phyloP scores from a whole-genome alignment of 2,113 vertebrate genomes.

The Glaucidium brasilianum region DNA sequence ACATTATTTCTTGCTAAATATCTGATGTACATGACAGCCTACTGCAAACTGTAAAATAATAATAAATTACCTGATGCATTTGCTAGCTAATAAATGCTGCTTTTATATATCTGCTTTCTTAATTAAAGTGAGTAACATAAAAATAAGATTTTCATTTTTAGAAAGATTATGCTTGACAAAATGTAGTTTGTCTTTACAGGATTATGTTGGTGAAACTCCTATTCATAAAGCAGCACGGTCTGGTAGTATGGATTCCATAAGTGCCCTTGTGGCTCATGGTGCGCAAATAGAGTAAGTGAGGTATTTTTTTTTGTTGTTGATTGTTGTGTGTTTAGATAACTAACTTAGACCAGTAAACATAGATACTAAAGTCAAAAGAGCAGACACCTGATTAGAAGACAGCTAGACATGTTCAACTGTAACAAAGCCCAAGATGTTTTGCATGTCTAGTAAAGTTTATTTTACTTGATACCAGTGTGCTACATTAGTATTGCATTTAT shows the following conservation, averaged over 20 bases:
- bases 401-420: not conserved
- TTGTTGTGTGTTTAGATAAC: constrained; percentile 61
- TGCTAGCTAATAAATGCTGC: not conserved
- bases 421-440: not conserved
- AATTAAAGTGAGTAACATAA: not conserved
- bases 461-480: not conserved
- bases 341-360: constrained; percentile 45
- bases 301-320: constrained; percentile 55
- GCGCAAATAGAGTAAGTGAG: constrained; percentile 91
- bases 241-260: constrained; percentile 92
- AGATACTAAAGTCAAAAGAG: constrained; percentile 4
- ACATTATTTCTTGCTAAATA: not conserved
- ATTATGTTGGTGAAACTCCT: constrained; percentile 93
- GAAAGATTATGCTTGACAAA: constrained; percentile 52
- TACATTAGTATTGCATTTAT: not conserved
- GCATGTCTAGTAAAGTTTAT: constrained; percentile 18
- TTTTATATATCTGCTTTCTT: not conserved
- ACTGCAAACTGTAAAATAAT: not conserved
- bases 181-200: constrained; percentile 77
- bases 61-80: not conserved
- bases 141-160: not conserved
- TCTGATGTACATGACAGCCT: not conserved
- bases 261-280: constrained; percentile 88
- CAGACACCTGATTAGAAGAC: not conserved
- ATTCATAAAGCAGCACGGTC: constrained; percentile 95